Evolutionary conservation across 2,888 invertebrate genomes (phyloP), one percentile per base, ranked within the genome.

Genomic region (Spialia ferax): DNA sequence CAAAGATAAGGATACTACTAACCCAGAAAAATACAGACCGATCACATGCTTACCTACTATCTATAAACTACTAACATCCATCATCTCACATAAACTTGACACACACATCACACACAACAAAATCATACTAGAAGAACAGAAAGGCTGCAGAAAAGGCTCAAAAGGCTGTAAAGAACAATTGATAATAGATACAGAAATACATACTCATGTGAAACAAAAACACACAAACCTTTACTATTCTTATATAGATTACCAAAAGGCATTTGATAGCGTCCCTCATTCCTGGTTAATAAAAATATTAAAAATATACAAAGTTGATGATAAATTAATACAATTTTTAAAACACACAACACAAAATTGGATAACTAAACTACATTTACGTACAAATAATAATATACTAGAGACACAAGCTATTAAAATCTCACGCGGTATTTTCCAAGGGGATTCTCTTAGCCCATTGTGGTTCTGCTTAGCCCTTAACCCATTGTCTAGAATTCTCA

Each of bases 1-100:
- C 11, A 68, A 68, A 54, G 63, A 59, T 29, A 13, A 18, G 13
- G 52, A 69, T 18, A 63, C 61, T 0, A 23, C 13, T 7, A 72
- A 76, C n/a, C 76, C 77, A n/a, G 48, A 72, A 1, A 72, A 77
- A 69, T 78, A 75, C 29, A 57, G 75, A 59, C 76, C 75, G 23
- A 74, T 74, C 7, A 74, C 74, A 0, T 74, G 74, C 56, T 32
- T 74, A 2, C 74, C 69, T 4, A 74, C 74, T 0, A 38, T 72
- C 1, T 74, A 74, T 38, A 73, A 73, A 70, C 22, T 74, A 1
- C 42, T 73, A 2, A 73, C 71, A 15, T 61, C 74, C 8, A 45
- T 35, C 29, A 70, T 72, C 1, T 59, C 70, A 29, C 29, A 50
- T 5, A 68, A 63, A 68, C 61, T 70, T 11, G 61, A 56, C 23